Evolutionary conservation across 2,797 vertebrate genomes (phyloP).

Genomic region (Acipenser ruthenus): DNA sequence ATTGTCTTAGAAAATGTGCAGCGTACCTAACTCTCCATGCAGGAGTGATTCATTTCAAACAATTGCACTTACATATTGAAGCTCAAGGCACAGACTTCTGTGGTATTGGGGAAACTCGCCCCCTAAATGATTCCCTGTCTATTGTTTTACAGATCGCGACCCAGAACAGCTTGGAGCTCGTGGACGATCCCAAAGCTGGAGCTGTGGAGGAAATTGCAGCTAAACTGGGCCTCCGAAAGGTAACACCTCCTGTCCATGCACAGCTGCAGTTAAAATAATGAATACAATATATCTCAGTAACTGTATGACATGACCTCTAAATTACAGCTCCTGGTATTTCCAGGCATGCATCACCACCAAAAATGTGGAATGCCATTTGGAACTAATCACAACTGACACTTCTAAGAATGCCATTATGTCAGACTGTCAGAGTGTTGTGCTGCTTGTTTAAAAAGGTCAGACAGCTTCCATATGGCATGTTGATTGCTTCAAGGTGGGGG

Average conservation of each 20-base stretch:
- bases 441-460: too few species aligned
- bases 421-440: too few species aligned
- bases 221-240: constrained; percentile 91
- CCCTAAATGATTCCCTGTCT: background rate
- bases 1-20: too few species aligned
- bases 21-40: too few species aligned
- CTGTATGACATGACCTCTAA: too few species aligned
- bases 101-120: too few species aligned
- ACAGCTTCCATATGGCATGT: too few species aligned
- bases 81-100: too few species aligned
- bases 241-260: constrained; percentile 25
- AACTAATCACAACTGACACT: background rate
- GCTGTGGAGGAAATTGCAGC: constrained; percentile 91
- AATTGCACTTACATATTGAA: too few species aligned
- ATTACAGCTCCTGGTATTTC: background rate
- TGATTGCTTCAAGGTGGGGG: too few species aligned
- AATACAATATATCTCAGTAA: background rate
- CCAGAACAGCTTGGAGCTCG: constrained; percentile 88
- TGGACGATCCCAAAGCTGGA: constrained; percentile 88
- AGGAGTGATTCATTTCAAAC: too few species aligned
- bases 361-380: constrained; percentile 1
- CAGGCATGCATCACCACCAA: background rate
- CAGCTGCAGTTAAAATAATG: background rate
- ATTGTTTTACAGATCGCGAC: constrained; percentile 69
- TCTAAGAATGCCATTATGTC: too few species aligned